These are phyloP conservation scores for Pangasius macronema DNA, from an alignment of 2,797 vertebrate genomes.

Conservation along the genomic window DNA sequence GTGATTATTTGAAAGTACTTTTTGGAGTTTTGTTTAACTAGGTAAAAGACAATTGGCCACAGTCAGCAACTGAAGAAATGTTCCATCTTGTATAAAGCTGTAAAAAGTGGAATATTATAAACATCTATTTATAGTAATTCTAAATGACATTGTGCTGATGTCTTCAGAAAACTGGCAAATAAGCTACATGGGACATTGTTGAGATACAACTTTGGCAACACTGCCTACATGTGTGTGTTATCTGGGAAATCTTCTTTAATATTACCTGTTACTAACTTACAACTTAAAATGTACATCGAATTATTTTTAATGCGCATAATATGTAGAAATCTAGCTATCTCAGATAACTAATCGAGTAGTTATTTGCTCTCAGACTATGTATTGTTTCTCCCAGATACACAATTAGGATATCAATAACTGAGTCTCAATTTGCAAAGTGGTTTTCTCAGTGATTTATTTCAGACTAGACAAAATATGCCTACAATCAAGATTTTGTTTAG, in stretches of 20 bases:
- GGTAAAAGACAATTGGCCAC: neutral
- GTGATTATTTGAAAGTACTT: neutral
- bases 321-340: neutral
- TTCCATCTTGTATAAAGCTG: neutral
- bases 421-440: neutral
- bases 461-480: neutral
- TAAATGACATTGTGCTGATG: neutral
- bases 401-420: neutral
- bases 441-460: neutral
- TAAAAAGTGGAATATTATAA: neutral
- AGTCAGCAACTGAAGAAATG: neutral
- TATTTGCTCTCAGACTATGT: neutral
- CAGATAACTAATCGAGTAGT: neutral
- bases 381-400: neutral
- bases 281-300: neutral
- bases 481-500: neutral
- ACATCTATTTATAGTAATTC: neutral
- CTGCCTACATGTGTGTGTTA: neutral
- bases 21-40: neutral
- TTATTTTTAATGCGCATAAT: neutral
- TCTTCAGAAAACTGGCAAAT: neutral
- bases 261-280: neutral
- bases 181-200: neutral
- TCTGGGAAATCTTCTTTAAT: neutral
- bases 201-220: neutral